Base-by-base conservation (phyloP, 2,797 vertebrate genomes). In the Hemibagrus guttatus region DNA sequence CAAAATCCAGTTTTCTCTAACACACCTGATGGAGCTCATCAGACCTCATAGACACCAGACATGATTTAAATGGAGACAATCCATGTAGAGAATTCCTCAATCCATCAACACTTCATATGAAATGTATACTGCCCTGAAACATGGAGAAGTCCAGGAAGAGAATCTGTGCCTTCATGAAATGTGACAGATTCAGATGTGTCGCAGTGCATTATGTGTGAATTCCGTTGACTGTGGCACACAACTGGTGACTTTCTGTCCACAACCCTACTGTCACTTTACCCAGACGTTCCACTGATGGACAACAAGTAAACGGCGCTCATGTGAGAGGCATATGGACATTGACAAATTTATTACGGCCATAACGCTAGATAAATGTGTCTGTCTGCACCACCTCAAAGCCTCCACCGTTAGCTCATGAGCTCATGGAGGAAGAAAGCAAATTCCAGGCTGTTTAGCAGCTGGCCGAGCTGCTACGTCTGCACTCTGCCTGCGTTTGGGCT, bases 401-500 rank as follows among this genome's bases (percentile, higher is more conserved):
- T 84, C 35, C 54, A 66, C 21, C 87, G 74, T 46, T 66, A 69
- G 71, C 84, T 83, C 46, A 85, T 85, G 84, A 88, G 79, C 84
- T 88, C 84, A 85, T 71, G 11, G 58, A 75, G 87, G 83, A 85
- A 82, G 87, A 54, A 64, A 80, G 54, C 31, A 28, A 26, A 78
- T 75, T 28, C 66, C 84, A 85, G 68, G 83, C 88, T 86, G 84
- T 87, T 89, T 90, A 80, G 84, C 92, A 69, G 93, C 87, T 87
- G 92, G 88, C 93, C 93, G 92, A 94, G 96, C 94, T 96, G 96
- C 96, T 97, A 96, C 95, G 96, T 97, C 96, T 94, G 95, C 96
- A 95, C 92, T 96, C 95, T 96, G 97, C 97, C 97, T 97, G 95
- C 94, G 96, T 98, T 97, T 97, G 95, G 95, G 97, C 97, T 97